Evolutionary conservation across 2,797 vertebrate genomes (phyloP).

Genomic region (Parauchenoglanis ngamensis): DNA sequence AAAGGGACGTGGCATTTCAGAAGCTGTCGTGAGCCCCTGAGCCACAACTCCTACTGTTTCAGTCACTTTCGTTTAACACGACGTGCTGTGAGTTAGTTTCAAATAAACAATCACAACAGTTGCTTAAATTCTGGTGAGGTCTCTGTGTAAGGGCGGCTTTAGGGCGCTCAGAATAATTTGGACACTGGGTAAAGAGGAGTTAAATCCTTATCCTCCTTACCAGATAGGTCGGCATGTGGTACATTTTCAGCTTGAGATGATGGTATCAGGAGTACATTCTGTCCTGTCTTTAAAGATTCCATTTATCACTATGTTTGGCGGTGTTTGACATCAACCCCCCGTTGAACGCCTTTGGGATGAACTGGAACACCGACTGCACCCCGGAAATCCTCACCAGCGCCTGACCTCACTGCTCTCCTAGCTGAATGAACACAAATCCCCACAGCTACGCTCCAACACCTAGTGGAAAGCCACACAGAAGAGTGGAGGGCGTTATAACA

Average conservation of each 20-base stretch:
- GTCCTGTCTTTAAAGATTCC: neutral
- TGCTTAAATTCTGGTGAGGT: neutral
- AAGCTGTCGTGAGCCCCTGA: neutral
- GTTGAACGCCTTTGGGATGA: no score
- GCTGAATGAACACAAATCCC: neutral
- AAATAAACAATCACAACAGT: neutral
- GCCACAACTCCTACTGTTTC: neutral
- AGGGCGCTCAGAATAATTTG: neutral
- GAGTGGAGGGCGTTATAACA: neutral
- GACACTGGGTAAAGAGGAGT: neutral
- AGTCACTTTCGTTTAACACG: neutral
- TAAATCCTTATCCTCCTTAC: neutral
- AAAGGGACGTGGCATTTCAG: constrained; percentile 47
- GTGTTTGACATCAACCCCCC: neutral
- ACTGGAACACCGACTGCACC: no score
- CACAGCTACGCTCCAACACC: neutral
- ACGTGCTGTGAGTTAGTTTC: neutral
- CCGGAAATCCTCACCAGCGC: no score
- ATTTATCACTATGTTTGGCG: neutral
- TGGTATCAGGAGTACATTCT: neutral
- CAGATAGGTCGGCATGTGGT: neutral
- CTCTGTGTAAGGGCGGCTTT: neutral
- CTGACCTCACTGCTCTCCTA: neutral
- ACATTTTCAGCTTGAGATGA: neutral
- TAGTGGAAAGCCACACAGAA: neutral